phyloP scores from a whole-genome alignment of 2,797 vertebrate genomes.

The Cheracebus regulus region DNA sequence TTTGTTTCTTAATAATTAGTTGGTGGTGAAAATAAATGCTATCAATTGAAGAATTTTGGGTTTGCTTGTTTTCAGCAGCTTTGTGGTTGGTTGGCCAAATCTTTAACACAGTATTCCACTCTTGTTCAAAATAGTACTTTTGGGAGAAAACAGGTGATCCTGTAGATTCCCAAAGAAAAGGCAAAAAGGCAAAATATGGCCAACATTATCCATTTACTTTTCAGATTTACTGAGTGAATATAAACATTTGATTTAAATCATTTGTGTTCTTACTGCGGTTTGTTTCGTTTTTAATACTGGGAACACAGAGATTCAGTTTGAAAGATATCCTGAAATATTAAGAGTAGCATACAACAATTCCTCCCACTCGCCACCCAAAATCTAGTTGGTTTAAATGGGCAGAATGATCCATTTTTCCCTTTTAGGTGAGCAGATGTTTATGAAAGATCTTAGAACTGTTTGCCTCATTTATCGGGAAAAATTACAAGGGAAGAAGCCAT shows the following conservation, averaged over 20 bases:
- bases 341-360: constrained; percentile 68
- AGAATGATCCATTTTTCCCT: constrained; percentile 81
- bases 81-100: constrained; percentile 82
- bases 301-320: constrained; percentile 72
- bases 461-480: constrained; percentile 82
- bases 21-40: constrained; percentile 51
- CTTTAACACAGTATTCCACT: constrained; percentile 79
- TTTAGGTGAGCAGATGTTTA: constrained; percentile 78
- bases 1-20: constrained; percentile 40
- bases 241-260: constrained; percentile 71
- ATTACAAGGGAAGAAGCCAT: constrained; percentile 82
- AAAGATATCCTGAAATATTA: constrained; percentile 69
- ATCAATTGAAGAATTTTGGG: not conserved
- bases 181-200: constrained; percentile 74
- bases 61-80: constrained; percentile 74
- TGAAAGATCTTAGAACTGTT: constrained; percentile 77
- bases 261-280: not conserved
- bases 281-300: constrained; percentile 56
- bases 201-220: constrained; percentile 80
- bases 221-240: constrained; percentile 65
- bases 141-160: constrained; percentile 56
- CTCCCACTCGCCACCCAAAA: constrained; percentile 73
- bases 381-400: constrained; percentile 73
- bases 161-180: constrained; percentile 76
- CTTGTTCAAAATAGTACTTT: constrained; percentile 71